Evolutionary conservation across 2,113 vertebrate species (phyloP).

Genomic region (Castor canadensis): DNA sequence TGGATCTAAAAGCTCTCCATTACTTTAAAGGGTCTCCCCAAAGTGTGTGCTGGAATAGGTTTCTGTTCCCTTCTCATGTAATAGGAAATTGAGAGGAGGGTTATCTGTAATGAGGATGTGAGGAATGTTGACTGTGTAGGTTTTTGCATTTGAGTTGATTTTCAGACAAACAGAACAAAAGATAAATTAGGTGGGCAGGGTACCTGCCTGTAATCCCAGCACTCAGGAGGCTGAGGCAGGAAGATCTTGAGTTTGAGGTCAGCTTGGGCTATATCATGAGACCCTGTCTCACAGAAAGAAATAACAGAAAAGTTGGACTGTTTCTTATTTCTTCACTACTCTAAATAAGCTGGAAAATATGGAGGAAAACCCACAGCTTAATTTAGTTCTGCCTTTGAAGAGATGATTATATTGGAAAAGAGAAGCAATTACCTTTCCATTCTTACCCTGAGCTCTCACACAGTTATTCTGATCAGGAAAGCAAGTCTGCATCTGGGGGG

Average conservation of each 20-base stretch:
- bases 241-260: too few relatives aligned
- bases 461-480: background rate
- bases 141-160: constrained; percentile 8
- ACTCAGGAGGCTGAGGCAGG: too few relatives aligned
- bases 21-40: background rate
- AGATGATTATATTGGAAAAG: background rate
- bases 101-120: background rate
- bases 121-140: background rate
- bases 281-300: background rate
- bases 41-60: background rate
- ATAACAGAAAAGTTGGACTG: background rate
- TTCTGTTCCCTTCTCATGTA: background rate
- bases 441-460: background rate
- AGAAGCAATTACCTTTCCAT: constrained; percentile 4
- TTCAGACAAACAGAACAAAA: background rate
- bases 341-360: background rate
- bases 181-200: too few relatives aligned
- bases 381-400: constrained; percentile 22
- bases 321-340: background rate
- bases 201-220: too few relatives aligned
- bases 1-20: background rate
- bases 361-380: background rate
- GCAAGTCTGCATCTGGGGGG: background rate
- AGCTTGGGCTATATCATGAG: too few relatives aligned
- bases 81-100: background rate